Base-by-base conservation (phyloP, 1,140 invertebrate species). In the Manduca sexta region DNA sequence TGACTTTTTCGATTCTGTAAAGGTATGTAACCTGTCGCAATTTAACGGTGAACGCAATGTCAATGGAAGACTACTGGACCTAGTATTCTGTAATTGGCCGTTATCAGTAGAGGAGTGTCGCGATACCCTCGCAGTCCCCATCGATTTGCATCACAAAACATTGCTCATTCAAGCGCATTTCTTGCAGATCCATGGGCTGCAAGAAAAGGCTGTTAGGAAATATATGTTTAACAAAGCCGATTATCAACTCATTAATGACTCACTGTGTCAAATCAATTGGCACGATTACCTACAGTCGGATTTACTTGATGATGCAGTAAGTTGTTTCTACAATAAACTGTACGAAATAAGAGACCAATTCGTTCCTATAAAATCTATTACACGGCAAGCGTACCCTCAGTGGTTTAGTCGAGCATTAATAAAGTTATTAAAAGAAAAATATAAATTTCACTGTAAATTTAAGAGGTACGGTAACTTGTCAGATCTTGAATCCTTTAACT, bases 1-100 rank as follows among this genome's bases (percentile, higher is more conserved):
- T 3, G 37, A 39, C 8, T 39, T 39, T 14, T 39, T 39, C 16
- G 37, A 39, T 39, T 15, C 37, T 7, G 10, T 39, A 10, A 39
- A 15, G 12, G 31, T 37, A 0, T 47, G 15, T 26, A 47, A 47
- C 7, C 8, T 38, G 13, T 47, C 45, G 3, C 48, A 50, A 13
- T 44, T 15, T 38, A 37, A 50, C 15, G 46, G 34, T 7, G 11
- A 34, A 10, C n/a, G n/a, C n/a, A n/a, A n/a, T n/a, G n/a, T n/a
- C n/a, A n/a, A n/a, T n/a, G n/a, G n/a, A n/a, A n/a, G n/a, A n/a
- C n/a, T n/a, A n/a, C n/a, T n/a, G n/a, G n/a, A n/a, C n/a, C n/a
- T n/a, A n/a, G n/a, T n/a, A n/a, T n/a, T n/a, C n/a, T n/a, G n/a
- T n/a, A n/a, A n/a, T n/a, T n/a, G n/a, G n/a, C 12, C 11, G 11